Evolutionary conservation across 2,113 vertebrate genomes (phyloP).

Genomic region (Sclerurus mexicanus): DNA sequence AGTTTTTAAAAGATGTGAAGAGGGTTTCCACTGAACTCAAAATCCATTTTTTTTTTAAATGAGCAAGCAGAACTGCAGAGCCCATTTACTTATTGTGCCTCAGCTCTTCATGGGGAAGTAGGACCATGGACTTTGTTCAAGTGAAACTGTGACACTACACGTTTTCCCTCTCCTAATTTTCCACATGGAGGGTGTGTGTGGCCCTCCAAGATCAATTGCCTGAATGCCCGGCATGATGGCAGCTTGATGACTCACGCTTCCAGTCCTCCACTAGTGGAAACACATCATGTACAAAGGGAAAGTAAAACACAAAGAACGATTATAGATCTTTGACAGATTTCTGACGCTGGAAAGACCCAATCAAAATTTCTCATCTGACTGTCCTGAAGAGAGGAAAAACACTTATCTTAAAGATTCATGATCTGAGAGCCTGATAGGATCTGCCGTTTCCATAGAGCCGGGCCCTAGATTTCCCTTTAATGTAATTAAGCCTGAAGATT

Average conservation of each 20-base stretch:
- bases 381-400: conserved; percentile 64
- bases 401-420: conserved; percentile 84
- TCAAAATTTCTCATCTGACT: conserved; percentile 67
- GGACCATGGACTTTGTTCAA: background rate
- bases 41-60: background rate
- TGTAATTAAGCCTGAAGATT: conserved; percentile 96
- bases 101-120: background rate
- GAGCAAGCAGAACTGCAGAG: background rate
- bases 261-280: background rate
- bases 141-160: background rate
- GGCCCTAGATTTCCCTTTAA: conserved; percentile 90
- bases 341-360: conserved; percentile 5
- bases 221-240: rapidly evolving
- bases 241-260: background rate
- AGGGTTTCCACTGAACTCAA: background rate
- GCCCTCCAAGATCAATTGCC: background rate
- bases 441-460: conserved; percentile 87
- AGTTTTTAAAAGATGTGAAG: background rate
- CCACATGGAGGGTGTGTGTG: background rate
- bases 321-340: conserved; percentile 7
- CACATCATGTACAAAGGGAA: rapidly evolving
- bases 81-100: rapidly evolving
- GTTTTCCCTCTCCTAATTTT: background rate
- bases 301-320: background rate
- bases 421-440: conserved; percentile 85